Evolutionary conservation across 1,140 invertebrate genomes (phyloP), one percentile per base, ranked within the genome.

Genomic region (Zaprionus gabonicus): DNA sequence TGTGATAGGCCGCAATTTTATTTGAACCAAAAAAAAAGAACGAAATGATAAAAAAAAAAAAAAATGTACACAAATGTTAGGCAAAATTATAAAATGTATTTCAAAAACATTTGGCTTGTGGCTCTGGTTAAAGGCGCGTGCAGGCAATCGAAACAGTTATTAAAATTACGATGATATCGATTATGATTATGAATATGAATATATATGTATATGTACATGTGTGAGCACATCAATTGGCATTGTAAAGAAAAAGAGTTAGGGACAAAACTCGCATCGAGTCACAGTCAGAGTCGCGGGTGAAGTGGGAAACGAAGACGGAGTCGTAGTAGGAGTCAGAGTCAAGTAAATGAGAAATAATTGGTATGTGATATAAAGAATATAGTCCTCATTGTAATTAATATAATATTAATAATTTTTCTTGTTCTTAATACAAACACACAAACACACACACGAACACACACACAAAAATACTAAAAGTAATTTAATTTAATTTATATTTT

Each of bases 331-430:
- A 63, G 67, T 31, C 41, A 77, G 71, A 72, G 74, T 80, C 79
- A 81, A 81, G 71, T 81, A 78, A 78, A 78, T 76, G 85, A 90
- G 75, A 85, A 75, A 90, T 82, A 90, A 90, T 90, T 90, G 86
- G 85, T 91, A 90, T 90, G 85, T 90, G 85, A 91, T 91, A 91
- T 91, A 91, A 91, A 76, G 76, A 90, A 91, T 91, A 91, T 91
- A 91, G 90, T 91, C 88, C 81, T 91, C 88, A 75, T 90, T 91
- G 60, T 91, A 91, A 91, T 91, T 82, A 84, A 85, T 91, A 70
- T 91, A 72, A 72, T 85, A 81, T 90, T 72, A 76, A 41, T 81
- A 76, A 59, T 76, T 76, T 76, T 76, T 71, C 73, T 76, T 76
- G 68, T 71, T 76, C 68, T 76, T 76, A 75, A 60, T 71, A 75